Percentiles rank a stretch among this genome's conserved stretches.
Evolutionary conservation across 2,888 invertebrate genomes (phyloP).

Genomic region (Hofmannophila pseudospretella): DNA sequence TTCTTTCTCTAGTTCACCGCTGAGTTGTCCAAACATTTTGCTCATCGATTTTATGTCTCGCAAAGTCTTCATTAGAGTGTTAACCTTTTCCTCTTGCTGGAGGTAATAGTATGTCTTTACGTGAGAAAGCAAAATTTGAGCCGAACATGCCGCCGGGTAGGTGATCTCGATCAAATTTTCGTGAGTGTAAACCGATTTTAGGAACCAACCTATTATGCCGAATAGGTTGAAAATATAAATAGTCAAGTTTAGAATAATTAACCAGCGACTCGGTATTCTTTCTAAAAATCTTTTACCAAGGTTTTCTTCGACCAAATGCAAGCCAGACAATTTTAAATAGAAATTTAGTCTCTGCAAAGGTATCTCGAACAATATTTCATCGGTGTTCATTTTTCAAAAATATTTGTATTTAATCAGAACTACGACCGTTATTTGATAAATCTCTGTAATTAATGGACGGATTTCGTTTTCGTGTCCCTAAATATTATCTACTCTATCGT

Average conservation of each 20-base stretch:
- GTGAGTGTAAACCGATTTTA: conserved; percentile 16
- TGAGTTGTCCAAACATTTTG: conserved; percentile 1
- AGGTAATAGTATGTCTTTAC: conserved; percentile 32
- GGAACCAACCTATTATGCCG: conserved; percentile 25
- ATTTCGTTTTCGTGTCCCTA: too few species aligned
- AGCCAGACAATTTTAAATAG: conserved; percentile 19
- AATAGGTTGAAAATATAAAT: conserved; percentile 20
- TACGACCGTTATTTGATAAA: too few species aligned
- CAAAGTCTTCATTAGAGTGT: conserved; percentile 25
- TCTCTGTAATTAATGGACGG: too few species aligned
- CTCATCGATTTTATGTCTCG: conserved; percentile 14
- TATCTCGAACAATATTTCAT: conserved; percentile 22
- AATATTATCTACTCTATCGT: too few species aligned
- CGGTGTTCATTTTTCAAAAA: too few species aligned
- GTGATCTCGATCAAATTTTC: conserved; percentile 29
- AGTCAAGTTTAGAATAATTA: conserved; percentile 21
- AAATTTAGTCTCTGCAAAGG: conserved; percentile 12
- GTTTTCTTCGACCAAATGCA: conserved; percentile 24
- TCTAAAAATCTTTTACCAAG: conserved; percentile 16
- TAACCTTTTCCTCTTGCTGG: conserved; percentile 22
- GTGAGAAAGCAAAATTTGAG: conserved; percentile 28
- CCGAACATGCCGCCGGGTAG: conserved; percentile 32
- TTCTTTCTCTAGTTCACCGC: conserved; percentile 11
- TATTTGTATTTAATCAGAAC: too few species aligned
- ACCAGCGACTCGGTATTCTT: conserved; percentile 23